Conservation (phyloP, 2,113 vertebrate genomes). For the Phoxinus phoxinus region DNA sequence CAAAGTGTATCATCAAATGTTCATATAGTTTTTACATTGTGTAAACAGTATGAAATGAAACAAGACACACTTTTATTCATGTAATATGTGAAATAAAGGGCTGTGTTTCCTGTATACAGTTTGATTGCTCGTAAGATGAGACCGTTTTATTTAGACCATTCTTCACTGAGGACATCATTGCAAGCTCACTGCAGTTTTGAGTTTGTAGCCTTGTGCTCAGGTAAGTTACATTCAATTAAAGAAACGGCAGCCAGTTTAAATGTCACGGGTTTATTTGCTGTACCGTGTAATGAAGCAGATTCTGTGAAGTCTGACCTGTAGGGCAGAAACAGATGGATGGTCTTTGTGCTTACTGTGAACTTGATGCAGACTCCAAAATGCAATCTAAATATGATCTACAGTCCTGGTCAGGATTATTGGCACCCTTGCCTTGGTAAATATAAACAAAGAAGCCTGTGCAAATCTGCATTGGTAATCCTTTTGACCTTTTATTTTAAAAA, state of each 20-base stretch:
- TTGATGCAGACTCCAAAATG: background rate
- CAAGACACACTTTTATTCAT: constrained; percentile 73
- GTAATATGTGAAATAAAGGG: constrained; percentile 81
- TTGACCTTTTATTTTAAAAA: too few relatives aligned
- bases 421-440: too few relatives aligned
- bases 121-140: constrained; percentile 58
- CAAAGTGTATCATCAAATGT: too few relatives aligned
- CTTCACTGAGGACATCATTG: background rate
- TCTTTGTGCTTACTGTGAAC: background rate
- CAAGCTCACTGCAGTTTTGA: background rate
- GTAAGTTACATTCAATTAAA: constrained; percentile 21
- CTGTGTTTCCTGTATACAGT: constrained; percentile 69
- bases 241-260: background rate
- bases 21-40: constrained; percentile 59
- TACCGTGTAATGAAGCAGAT: constrained; percentile 2
- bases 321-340: background rate
- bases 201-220: background rate
- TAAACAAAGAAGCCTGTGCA: too few relatives aligned
- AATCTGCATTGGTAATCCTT: too few relatives aligned
- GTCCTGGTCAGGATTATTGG: too few relatives aligned
- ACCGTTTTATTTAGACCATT: background rate
- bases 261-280: constrained; percentile 11
- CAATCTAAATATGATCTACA: background rate
- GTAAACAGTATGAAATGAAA: constrained; percentile 52
- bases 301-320: background rate